These are phyloP conservation scores for Notolabrus celidotus DNA, from an alignment of 2,797 vertebrate genomes.

Conservation along the genomic window DNA sequence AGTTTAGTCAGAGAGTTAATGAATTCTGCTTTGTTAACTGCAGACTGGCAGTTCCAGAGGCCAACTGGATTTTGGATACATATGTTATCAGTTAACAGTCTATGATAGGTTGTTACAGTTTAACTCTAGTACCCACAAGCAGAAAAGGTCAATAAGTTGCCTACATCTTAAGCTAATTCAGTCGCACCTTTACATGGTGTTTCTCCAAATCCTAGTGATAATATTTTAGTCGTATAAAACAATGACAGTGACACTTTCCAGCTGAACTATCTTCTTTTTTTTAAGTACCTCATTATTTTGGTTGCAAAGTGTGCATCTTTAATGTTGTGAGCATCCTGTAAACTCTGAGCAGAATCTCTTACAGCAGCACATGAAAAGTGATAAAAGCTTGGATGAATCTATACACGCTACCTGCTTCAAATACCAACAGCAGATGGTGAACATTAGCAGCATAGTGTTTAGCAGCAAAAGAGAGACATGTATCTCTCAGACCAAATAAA, in stretches of 20 bases:
- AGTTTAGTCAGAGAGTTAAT: too few relatives aligned
- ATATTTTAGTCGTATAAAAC: too few relatives aligned
- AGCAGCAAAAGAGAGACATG: neutral
- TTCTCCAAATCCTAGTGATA: too few relatives aligned
- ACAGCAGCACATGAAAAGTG: neutral
- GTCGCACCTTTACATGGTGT: too few relatives aligned
- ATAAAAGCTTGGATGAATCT: neutral
- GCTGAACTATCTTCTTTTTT: too few relatives aligned
- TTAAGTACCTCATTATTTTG: neutral
- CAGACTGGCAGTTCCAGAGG: too few relatives aligned
- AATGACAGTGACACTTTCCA: too few relatives aligned
- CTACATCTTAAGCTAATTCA: too few relatives aligned
- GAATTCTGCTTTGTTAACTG: too few relatives aligned
- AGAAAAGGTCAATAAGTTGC: too few relatives aligned
- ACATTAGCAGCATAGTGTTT: neutral
- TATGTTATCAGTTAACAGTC: neutral
- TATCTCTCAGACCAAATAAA: neutral
- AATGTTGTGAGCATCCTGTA: neutral
- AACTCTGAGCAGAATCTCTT: too few relatives aligned
- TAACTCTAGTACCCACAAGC: neutral
- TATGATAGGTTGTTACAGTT: neutral
- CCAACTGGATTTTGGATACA: too few relatives aligned
- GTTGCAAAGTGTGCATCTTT: neutral
- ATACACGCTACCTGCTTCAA: neutral
- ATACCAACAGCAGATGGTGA: neutral